A percentile compares a stretch with the other conserved stretches of the same genome.
Evolutionary conservation across 2,888 invertebrate genomes (phyloP).

Genomic region (Hyposoter didymator): DNA sequence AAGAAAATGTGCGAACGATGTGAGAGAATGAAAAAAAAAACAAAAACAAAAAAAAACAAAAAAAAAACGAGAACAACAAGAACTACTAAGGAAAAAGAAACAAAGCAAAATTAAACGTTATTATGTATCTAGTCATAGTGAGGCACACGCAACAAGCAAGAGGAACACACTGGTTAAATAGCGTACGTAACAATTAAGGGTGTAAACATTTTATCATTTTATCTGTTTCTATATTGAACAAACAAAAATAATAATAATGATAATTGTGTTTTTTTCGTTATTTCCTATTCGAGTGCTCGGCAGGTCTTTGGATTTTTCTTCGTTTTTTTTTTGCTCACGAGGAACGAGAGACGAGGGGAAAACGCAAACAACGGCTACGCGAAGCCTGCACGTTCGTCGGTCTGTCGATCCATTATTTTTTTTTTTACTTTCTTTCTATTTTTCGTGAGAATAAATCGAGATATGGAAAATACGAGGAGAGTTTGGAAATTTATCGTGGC

Average conservation of each 20-base stretch:
- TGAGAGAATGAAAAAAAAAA: conserved; percentile 17
- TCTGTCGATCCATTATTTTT: conserved; percentile 17
- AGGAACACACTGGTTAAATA: conserved; percentile 66
- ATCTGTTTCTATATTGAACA: conserved; percentile 52
- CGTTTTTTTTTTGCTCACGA: conserved; percentile 36
- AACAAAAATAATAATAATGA: conserved; percentile 49
- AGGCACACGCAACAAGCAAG: conserved; percentile 68
- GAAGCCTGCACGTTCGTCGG: conserved; percentile 13
- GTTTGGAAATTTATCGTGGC: neutral
- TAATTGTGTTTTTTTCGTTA: conserved; percentile 43
- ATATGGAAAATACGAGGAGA: conserved; percentile 5
- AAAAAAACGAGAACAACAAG: neutral
- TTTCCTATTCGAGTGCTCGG: conserved; percentile 36
- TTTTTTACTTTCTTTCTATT: conserved; percentile 8
- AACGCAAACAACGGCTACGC: conserved; percentile 36
- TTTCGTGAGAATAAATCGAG: conserved; percentile 50
- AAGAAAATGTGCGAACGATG: conserved; percentile 4
- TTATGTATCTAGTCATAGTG: conserved; percentile 81
- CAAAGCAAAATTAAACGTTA: conserved; percentile 75
- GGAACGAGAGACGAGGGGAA: conserved; percentile 4
- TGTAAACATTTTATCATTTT: conserved; percentile 65
- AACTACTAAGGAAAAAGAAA: conserved; percentile 35
- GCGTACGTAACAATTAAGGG: conserved; percentile 68
- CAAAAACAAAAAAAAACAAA: neutral
- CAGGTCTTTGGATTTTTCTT: neutral